Evolutionary conservation across 2,113 vertebrate genomes (phyloP).

Genomic region (Notothenia rossii): DNA sequence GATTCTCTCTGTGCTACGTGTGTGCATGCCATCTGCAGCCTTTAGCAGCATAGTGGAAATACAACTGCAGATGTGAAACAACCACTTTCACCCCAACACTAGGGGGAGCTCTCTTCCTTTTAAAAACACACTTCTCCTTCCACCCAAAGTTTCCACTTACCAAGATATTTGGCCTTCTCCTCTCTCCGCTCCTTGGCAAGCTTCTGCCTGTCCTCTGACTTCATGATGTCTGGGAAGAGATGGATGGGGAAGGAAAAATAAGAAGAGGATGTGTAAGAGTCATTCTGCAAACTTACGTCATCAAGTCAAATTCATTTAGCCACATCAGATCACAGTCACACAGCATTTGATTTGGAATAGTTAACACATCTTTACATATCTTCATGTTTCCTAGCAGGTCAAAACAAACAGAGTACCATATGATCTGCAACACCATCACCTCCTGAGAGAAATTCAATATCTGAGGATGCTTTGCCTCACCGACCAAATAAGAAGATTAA

Average conservation of each 20-base stretch:
- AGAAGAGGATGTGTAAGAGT: not conserved
- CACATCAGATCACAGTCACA: not conserved
- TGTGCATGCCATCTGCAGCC: slow-evolving; percentile 36
- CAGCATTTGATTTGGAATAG: not conserved
- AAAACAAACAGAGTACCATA: too few relatives aligned
- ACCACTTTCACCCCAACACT: slow-evolving; percentile 58
- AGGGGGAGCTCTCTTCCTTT: slow-evolving; percentile 70
- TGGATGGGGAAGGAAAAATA: not conserved
- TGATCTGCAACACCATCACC: not conserved
- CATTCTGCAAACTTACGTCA: not conserved
- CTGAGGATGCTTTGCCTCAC: not conserved
- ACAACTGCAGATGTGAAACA: not conserved
- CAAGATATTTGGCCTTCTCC: slow-evolving; percentile 94
- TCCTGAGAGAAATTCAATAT: not conserved
- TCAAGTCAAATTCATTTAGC: not conserved
- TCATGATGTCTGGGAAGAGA: slow-evolving; percentile 86
- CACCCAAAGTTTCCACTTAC: slow-evolving; percentile 81
- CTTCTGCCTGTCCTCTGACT: slow-evolving; percentile 92
- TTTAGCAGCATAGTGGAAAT: not conserved
- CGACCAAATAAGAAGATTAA: not conserved
- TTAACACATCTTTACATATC: not conserved
- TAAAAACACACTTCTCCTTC: not conserved
- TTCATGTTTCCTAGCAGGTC: not conserved
- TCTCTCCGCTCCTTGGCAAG: slow-evolving; percentile 93
- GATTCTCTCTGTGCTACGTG: slow-evolving; percentile 14